A percentile compares a stretch with the other conserved stretches of the same genome.
phyloP scores from a whole-genome alignment of 2,888 invertebrate genomes.

The Conchocele bisecta region DNA sequence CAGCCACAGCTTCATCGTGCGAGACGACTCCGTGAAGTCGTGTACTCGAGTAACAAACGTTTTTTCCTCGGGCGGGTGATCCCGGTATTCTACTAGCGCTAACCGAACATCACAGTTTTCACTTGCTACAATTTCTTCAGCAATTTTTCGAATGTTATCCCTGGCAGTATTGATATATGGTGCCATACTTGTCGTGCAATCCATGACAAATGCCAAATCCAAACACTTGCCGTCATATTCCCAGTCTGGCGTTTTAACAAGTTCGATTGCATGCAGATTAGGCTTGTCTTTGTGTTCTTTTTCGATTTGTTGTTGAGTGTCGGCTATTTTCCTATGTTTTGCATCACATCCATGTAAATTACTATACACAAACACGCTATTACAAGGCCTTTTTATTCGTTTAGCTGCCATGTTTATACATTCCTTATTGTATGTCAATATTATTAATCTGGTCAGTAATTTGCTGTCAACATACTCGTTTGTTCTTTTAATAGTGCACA shows the following conservation, averaged over 20 bases:
- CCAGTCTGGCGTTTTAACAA: conserved; percentile 37
- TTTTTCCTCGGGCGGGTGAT: conserved; percentile 73
- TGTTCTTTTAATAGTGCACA: too few species aligned
- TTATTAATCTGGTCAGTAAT: too few species aligned
- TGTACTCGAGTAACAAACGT: conserved; percentile 68
- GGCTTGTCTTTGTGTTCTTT: conserved; percentile 6
- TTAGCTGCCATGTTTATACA: conserved; percentile 10
- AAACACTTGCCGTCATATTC: conserved; percentile 43
- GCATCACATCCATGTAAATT: too few species aligned
- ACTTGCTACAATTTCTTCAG: conserved; percentile 66
- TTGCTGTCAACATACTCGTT: too few species aligned
- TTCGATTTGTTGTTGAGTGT: conserved; percentile 8
- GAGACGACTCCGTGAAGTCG: conserved; percentile 70
- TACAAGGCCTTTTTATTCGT: not conserved
- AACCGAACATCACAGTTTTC: conserved; percentile 68
- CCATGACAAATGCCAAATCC: conserved; percentile 41
- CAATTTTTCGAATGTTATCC: conserved; percentile 69
- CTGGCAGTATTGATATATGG: conserved; percentile 67
- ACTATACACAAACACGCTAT: conserved; percentile 3
- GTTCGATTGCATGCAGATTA: not conserved
- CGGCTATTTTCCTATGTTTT: too few species aligned
- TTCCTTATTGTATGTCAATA: too few species aligned
- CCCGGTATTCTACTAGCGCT: conserved; percentile 75
- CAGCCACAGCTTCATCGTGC: conserved; percentile 70
- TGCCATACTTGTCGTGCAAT: conserved; percentile 73